Conservation (phyloP, 2,113 vertebrate species). For the Ceratotherium simum region DNA sequence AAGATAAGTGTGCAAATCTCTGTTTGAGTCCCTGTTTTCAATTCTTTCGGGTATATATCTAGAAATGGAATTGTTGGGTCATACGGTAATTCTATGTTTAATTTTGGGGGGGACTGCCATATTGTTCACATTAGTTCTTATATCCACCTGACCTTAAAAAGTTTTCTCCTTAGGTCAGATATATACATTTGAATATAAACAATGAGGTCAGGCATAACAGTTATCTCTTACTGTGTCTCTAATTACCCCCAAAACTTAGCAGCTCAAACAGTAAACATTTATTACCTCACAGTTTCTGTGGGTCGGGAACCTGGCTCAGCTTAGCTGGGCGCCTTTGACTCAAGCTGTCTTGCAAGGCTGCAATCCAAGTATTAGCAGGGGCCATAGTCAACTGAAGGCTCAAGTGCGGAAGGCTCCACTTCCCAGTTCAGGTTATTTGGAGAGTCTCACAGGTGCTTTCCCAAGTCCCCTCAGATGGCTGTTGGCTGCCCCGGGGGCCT, state of each 20-base stretch:
- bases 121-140: not conserved
- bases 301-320: not conserved
- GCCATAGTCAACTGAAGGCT: not conserved
- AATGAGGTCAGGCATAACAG: not conserved
- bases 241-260: not conserved
- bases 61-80: not conserved
- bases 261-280: not conserved
- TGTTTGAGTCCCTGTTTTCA: not conserved
- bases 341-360: not conserved
- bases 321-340: not conserved
- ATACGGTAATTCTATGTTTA: not conserved
- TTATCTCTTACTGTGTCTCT: not conserved
- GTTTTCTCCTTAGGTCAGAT: not conserved
- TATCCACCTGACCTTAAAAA: not conserved
- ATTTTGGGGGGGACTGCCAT: not conserved
- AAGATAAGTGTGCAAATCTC: not conserved
- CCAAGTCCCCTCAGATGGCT: not conserved
- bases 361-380: not conserved
- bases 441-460: not conserved
- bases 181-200: not conserved
- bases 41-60: not conserved
- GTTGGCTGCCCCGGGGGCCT: not conserved
- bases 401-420: not conserved
- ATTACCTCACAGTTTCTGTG: not conserved
- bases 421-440: not conserved